Percentiles rank a stretch among this genome's conserved stretches.
Conservation (phyloP, 2,113 vertebrate species). For the Danio rerio region GRCz12tu NC_133190.1:28153501-28154000, state of each 20-base stretch:
- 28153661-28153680: no score
- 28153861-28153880: background rate
- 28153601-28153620: background rate
- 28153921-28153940: background rate
- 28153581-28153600: no score
- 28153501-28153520: no score
- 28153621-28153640: background rate
- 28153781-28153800: background rate
- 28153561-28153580: background rate
- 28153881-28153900: background rate
- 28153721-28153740: no score
- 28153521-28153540: background rate
- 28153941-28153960: background rate
- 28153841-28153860: slow-evolving; percentile 3
- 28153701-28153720: no score
- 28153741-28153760: no score
- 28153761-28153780: background rate
- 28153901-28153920: background rate
- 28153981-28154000: slow-evolving; percentile 38
- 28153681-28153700: no score
- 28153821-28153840: background rate
- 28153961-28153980: background rate
- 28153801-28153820: background rate
- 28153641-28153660: no score
- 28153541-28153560: background rate